Evolutionary conservation across 2,888 invertebrate species (phyloP), one percentile per base, ranked within the genome.

Genomic region (Pediacus dermestoides): DNA sequence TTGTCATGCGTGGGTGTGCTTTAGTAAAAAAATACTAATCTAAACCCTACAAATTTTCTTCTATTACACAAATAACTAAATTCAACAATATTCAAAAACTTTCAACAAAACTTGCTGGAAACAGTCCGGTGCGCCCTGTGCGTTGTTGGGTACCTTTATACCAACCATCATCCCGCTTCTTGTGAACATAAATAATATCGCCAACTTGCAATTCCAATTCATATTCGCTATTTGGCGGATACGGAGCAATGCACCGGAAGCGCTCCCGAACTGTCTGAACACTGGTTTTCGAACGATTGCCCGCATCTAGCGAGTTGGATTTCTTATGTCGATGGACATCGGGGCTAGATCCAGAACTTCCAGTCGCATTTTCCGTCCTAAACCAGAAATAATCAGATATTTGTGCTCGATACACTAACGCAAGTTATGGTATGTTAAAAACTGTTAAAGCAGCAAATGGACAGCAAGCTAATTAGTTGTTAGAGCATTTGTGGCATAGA

Each of bases 121-220:
- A 94, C 26, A 94, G 76, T n/a, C 94, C 94, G 2, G 89, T 89
- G 55, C 89, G 85, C 21, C 93, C 92, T 1, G 91, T 92, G 37
- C 91, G 78, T 53, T 89, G 85, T 52, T 89, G 78, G 0, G 90
- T 92, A 11, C 94, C 94, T 65, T 92, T 92, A 70, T 88, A 94
- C 94, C 94, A 94, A 30, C 94, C 94, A 63, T 94, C 93, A 34
- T 92, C 92, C 34, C 92, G 80, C 63, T 93, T 93, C 60, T 87
- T 87, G 59, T 89, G 87, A 11, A 94, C 93, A 55, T 88, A 82
- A 50, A 94, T 90, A 37, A 93, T 83, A 61, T 94, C 94, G 44
- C 92, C 91, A 23, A 92, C 82, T 52, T 88, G 85, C 28, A 95
- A 71, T 63, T 92, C 93, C 53, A 95, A 68, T 68, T 95, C 94